Percentiles rank a stretch among this genome's conserved stretches.
phyloP scores from a whole-genome alignment of 2,113 vertebrate species.

The Synodontis membranacea region DNA sequence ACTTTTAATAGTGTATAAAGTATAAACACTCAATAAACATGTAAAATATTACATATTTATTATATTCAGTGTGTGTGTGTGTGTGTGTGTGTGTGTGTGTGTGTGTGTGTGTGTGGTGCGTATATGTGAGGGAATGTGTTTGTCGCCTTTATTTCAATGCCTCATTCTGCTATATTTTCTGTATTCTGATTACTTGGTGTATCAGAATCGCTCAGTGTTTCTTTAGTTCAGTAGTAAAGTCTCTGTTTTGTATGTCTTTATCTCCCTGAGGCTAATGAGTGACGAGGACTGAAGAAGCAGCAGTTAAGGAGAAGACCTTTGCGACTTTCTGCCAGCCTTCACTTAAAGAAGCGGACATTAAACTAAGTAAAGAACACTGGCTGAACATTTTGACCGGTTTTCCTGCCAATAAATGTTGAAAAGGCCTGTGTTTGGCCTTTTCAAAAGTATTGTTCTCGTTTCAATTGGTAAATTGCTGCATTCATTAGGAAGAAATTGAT shows the following conservation, averaged over 20 bases:
- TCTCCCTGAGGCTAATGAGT: conserved; percentile 2
- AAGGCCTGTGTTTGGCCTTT: neutral
- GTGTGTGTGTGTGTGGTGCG: no score
- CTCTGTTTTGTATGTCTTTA: neutral
- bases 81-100: no score
- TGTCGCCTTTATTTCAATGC: neutral
- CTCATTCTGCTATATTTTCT: neutral
- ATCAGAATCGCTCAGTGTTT: neutral
- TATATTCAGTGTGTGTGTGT: no score
- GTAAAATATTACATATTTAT: neutral
- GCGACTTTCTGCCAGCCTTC: neutral
- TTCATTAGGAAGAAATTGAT: neutral
- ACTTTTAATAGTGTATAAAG: neutral
- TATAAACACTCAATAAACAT: neutral
- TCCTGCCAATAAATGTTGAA: neutral
- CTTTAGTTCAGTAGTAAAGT: neutral
- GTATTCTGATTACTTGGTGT: neutral
- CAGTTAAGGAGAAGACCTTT: neutral
- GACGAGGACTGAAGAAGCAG: conserved; percentile 6
- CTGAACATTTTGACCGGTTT: neutral
- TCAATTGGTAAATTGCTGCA: neutral
- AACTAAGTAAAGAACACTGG: neutral
- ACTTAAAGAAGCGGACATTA: neutral
- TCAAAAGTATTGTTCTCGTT: neutral
- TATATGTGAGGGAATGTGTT: no score